Percentiles rank a stretch among this genome's conserved stretches.
Evolutionary conservation across 2,888 invertebrate genomes (phyloP).

Genomic region (Gastracanthus pulcherrimus): DNA sequence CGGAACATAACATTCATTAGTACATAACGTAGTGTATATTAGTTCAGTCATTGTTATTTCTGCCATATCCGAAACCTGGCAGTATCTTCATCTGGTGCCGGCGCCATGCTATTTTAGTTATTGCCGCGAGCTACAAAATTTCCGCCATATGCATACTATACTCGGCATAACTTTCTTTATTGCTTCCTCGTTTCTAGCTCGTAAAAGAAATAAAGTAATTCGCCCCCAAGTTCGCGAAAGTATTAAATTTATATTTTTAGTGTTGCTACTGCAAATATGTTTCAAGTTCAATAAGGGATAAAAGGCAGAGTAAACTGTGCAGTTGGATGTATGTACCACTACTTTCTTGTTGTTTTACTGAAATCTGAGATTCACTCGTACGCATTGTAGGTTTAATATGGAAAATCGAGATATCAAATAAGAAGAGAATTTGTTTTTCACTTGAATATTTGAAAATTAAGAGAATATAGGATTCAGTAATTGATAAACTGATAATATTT

Average conservation of each 20-base stretch:
- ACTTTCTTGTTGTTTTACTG: background rate
- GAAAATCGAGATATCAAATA: no score
- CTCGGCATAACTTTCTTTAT: slow-evolving; percentile 39
- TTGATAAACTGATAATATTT: no score
- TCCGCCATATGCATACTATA: slow-evolving; percentile 2
- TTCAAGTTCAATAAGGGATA: slow-evolving; percentile 4
- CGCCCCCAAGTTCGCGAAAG: slow-evolving; percentile 7
- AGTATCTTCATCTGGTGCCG: no score
- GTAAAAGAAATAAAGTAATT: slow-evolving; percentile 45
- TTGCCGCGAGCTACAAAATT: slow-evolving; percentile 1
- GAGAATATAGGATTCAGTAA: no score
- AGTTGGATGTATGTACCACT: background rate
- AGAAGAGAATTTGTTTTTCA: no score
- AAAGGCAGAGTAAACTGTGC: background rate
- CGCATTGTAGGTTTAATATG: no score
- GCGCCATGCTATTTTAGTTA: slow-evolving; percentile 3
- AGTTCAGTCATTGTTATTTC: slow-evolving; percentile 19
- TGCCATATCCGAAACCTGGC: background rate
- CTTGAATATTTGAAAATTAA: no score
- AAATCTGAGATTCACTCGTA: no score
- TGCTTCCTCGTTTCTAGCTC: slow-evolving; percentile 11
- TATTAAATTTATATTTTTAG: slow-evolving; percentile 37
- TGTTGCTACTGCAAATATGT: background rate
- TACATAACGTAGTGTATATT: slow-evolving; percentile 6
- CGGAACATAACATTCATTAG: no score